phyloP scores from a whole-genome alignment of 2,113 vertebrate species.

The Sterrhoptilus dennistouni region DNA sequence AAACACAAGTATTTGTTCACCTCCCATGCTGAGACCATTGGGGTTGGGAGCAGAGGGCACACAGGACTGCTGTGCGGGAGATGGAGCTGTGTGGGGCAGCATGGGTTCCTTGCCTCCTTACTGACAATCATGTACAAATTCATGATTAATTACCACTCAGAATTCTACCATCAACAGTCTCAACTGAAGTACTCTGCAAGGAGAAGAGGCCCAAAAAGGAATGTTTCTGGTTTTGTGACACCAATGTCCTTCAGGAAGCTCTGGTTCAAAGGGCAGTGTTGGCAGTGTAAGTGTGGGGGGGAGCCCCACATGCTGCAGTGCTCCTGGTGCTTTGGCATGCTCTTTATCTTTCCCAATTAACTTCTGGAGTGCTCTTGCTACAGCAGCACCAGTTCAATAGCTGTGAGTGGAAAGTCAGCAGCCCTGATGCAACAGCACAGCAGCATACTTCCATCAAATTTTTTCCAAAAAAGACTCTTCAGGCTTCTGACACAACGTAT shows the following conservation, averaged over 20 bases:
- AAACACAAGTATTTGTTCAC: not conserved
- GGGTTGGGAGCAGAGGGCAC: not conserved
- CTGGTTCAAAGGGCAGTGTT: not conserved
- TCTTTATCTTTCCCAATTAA: constrained; percentile 52
- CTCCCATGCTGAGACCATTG: accelerated
- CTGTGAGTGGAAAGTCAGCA: constrained; percentile 25
- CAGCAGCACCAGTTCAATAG: constrained; percentile 4
- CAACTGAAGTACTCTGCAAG: not conserved
- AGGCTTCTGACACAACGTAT: not conserved
- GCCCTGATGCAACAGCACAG: constrained; percentile 30
- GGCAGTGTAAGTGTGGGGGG: not conserved
- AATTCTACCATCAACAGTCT: not conserved
- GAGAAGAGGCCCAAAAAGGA: not conserved
- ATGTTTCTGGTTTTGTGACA: not conserved
- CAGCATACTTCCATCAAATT: constrained; percentile 37
- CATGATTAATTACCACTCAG: not conserved
- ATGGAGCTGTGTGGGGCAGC: not conserved
- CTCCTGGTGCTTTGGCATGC: not conserved
- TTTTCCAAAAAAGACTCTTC: constrained; percentile 34
- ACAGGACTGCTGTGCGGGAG: accelerated
- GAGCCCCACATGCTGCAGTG: not conserved
- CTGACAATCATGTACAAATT: accelerated
- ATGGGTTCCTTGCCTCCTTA: not conserved
- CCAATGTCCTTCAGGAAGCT: not conserved
- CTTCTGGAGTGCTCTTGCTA: constrained; percentile 55